Conservation (phyloP, 53 echinoderm and acorn worm genomes). For the Holothuria scabra region DNA sequence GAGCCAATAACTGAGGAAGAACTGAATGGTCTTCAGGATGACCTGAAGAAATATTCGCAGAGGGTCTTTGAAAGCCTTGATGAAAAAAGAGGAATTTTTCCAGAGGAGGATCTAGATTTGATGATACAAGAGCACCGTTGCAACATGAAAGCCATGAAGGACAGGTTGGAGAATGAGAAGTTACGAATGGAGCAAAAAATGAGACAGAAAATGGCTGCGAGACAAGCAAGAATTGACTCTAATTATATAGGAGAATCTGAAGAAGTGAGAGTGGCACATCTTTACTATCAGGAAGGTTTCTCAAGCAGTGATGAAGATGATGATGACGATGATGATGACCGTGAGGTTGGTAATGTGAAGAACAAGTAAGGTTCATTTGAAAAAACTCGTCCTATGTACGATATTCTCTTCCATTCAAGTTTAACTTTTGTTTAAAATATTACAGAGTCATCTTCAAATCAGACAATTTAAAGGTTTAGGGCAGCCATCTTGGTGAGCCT, state of each 20-base stretch:
- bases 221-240: background rate
- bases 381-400: too few relatives aligned
- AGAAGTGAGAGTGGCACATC: conserved; percentile 17
- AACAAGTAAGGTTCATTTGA: too few relatives aligned
- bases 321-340: conserved; percentile 12
- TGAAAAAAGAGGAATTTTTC: conserved; percentile 40
- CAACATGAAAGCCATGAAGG: conserved; percentile 40
- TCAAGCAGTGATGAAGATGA: conserved; percentile 34
- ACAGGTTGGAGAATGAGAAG: conserved; percentile 50
- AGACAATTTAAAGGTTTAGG: too few relatives aligned
- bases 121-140: conserved; percentile 36
- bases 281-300: conserved; percentile 7
- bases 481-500: too few relatives aligned
- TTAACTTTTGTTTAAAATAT: too few relatives aligned
- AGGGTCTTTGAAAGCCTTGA: conserved; percentile 7
- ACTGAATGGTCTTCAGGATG: background rate
- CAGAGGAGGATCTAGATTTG: conserved; percentile 14
- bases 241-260: conserved; percentile 5
- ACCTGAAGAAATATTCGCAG: conserved; percentile 6
- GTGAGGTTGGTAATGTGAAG: too few relatives aligned
- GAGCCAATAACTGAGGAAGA: conserved; percentile 32
- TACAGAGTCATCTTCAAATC: too few relatives aligned
- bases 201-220: conserved; percentile 11
- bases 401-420: too few relatives aligned
- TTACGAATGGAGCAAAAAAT: conserved; percentile 25